A percentile compares a stretch with the other conserved stretches of the same genome.
phyloP scores from a whole-genome alignment of 2,888 invertebrate species.

The Leptinotarsa rubiginosa region DNA sequence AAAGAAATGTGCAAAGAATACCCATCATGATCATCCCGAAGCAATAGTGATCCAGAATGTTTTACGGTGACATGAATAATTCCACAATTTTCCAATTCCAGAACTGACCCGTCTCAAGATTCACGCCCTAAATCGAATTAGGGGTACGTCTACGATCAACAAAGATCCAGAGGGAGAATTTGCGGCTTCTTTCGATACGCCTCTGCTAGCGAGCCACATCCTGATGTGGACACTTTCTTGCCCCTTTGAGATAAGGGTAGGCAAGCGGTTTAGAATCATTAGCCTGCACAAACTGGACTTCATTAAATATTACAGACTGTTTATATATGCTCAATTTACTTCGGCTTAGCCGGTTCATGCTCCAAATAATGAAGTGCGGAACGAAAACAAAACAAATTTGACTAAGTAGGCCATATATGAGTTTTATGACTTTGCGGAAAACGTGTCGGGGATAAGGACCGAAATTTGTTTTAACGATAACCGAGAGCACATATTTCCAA shows the following conservation, averaged over 20 bases:
- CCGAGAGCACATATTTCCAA: no score
- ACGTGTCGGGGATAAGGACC: neutral
- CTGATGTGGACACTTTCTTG: conserved; percentile 20
- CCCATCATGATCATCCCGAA: no score
- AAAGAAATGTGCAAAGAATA: no score
- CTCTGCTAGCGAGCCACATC: conserved; percentile 11
- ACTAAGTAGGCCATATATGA: conserved; percentile 1
- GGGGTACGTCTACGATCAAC: conserved; percentile 1
- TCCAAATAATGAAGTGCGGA: conserved; percentile 10
- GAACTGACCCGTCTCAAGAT: neutral
- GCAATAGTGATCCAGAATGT: neutral
- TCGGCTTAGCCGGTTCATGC: conserved; percentile 9
- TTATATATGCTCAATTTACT: conserved; percentile 25
- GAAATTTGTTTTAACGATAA: no score
- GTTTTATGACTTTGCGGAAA: conserved; percentile 10
- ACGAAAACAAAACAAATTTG: conserved; percentile 23
- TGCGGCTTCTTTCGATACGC: conserved; percentile 14
- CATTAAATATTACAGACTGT: conserved; percentile 38
- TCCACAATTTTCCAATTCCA: neutral
- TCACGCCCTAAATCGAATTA: neutral
- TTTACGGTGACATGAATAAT: neutral
- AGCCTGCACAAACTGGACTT: conserved; percentile 35
- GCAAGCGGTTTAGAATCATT: conserved; percentile 34
- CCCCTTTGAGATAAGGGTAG: conserved; percentile 32
- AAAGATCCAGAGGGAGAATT: conserved; percentile 7